Percentiles rank a stretch among this genome's conserved stretches.
These are phyloP conservation scores for Sphaeridia pumilis DNA, from an alignment of 2,888 invertebrate genomes.

Conservation along the genomic window DNA sequence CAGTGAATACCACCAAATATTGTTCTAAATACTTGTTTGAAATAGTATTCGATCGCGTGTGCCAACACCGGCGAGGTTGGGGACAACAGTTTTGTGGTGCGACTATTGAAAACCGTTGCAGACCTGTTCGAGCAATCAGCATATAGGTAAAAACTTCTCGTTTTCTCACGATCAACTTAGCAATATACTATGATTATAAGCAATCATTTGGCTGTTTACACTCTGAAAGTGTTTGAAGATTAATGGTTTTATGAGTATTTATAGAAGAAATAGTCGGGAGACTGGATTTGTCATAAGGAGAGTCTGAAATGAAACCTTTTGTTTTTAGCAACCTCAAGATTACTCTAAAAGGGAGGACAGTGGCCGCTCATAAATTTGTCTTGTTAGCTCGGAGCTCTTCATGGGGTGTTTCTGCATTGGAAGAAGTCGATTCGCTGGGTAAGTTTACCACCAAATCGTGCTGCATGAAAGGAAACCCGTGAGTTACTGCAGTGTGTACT, in stretches of 20 bases:
- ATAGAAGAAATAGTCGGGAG: background rate
- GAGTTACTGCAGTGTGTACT: background rate
- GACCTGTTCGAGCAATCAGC: conserved; percentile 67
- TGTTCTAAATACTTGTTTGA: background rate
- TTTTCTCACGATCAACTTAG: conserved; percentile 4
- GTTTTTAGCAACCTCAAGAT: conserved; percentile 61
- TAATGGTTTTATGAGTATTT: background rate
- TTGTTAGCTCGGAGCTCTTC: conserved; percentile 73
- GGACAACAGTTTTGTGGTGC: conserved; percentile 71
- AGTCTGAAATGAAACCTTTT: background rate
- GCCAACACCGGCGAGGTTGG: conserved; percentile 53
- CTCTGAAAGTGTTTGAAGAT: conserved; percentile 1
- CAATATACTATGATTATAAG: conserved; percentile 2
- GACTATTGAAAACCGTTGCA: conserved; percentile 66
- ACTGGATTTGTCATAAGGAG: background rate
- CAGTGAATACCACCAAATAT: background rate
- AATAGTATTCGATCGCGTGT: conserved; percentile 57
- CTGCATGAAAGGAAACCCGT: background rate
- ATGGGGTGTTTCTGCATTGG: conserved; percentile 66
- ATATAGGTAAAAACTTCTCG: conserved; percentile 45
- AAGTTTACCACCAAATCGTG: conserved; percentile 26
- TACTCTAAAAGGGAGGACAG: conserved; percentile 55
- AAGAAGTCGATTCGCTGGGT: conserved; percentile 56
- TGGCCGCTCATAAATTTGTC: conserved; percentile 81
- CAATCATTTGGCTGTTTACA: conserved; percentile 11